phyloP scores from a whole-genome alignment of 2,113 vertebrate genomes.

The Stigmatopora nigra region DNA sequence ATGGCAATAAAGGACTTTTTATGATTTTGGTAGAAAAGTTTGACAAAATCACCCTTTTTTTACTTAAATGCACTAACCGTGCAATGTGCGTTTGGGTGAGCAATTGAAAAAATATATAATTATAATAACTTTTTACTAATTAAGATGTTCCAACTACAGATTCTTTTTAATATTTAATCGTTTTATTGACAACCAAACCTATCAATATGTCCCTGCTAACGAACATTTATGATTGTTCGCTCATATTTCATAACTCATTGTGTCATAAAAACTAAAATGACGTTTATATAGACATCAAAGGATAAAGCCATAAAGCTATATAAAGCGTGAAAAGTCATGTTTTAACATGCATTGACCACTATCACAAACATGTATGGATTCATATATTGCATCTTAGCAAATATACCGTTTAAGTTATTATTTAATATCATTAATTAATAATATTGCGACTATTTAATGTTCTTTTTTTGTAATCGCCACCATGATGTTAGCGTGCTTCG shows the following conservation, averaged over 20 bases:
- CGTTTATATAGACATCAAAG: not conserved
- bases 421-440: no score
- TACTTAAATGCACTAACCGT: no score
- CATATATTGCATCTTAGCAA: not conserved
- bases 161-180: no score
- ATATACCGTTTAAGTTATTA: not conserved
- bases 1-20: conserved; percentile 73
- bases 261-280: not conserved
- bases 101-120: not conserved
- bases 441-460: no score
- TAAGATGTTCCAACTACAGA: no score
- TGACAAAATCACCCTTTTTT: conserved; percentile 30
- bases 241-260: not conserved
- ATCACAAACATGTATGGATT: not conserved
- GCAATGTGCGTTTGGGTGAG: no score
- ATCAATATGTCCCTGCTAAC: not conserved
- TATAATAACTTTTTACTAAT: no score
- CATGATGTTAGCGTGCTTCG: no score
- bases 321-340: not conserved
- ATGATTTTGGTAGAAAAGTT: conserved; percentile 64
- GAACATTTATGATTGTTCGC: not conserved
- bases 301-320: not conserved
- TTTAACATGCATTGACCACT: not conserved
- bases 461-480: no score
- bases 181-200: not conserved